phyloP scores from a whole-genome alignment of 2,888 invertebrate genomes.

The Drosophila stalkeri region DNA sequence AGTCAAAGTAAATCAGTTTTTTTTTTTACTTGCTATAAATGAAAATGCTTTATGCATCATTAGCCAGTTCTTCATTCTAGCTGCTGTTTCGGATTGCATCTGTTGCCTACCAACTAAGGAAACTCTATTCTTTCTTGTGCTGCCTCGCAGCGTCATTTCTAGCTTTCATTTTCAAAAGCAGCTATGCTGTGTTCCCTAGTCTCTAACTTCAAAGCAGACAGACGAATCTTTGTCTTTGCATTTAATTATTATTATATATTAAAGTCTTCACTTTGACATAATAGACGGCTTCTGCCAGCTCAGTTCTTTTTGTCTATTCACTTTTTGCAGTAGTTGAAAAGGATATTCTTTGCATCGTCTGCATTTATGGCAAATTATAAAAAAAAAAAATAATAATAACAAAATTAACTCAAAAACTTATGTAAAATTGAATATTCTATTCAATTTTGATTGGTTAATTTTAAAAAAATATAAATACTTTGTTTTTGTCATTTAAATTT shows the following conservation, averaged over 20 bases:
- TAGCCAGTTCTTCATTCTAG: neutral
- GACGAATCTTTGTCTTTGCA: neutral
- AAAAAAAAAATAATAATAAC: too few relatives aligned
- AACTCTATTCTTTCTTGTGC: neutral
- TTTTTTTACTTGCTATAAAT: neutral
- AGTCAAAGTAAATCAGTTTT: neutral
- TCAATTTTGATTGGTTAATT: too few relatives aligned
- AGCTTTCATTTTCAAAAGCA: neutral
- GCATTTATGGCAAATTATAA: too few relatives aligned
- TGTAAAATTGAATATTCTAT: too few relatives aligned
- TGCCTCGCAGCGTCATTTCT: neutral
- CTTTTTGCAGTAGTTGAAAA: neutral
- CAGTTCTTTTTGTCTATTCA: neutral
- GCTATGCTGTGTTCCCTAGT: too few relatives aligned
- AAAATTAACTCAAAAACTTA: too few relatives aligned
- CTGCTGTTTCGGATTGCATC: neutral
- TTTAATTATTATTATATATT: neutral
- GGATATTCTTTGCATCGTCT: too few relatives aligned
- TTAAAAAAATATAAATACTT: too few relatives aligned
- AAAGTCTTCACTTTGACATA: neutral
- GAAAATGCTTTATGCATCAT: neutral
- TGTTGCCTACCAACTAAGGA: neutral
- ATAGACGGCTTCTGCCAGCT: neutral
- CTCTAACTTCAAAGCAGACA: neutral
- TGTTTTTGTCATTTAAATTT: too few relatives aligned